Percentiles rank a stretch among this genome's conserved stretches.
These are phyloP conservation scores for Elaphurus davidianus DNA, from an alignment of 2,113 vertebrate species.

Conservation along the genomic window DNA sequence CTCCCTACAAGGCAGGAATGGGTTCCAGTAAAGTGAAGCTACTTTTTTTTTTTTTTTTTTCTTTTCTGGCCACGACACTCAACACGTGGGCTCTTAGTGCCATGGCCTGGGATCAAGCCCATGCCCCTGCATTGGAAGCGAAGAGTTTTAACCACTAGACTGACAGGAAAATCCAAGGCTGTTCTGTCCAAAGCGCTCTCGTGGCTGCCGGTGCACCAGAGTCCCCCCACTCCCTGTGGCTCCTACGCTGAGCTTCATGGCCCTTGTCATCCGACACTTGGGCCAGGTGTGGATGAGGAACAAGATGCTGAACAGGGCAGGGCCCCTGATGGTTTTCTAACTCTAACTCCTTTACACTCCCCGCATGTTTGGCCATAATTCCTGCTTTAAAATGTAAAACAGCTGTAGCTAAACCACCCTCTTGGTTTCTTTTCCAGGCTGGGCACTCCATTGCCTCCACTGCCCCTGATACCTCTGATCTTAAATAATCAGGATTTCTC, in stretches of 20 bases:
- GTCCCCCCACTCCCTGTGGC: accelerated
- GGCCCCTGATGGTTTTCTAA: not conserved
- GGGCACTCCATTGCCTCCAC: not conserved
- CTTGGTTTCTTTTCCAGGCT: not conserved
- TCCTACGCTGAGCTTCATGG: not conserved
- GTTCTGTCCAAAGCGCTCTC: not conserved
- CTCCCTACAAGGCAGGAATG: not conserved
- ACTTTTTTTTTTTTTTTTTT: not conserved
- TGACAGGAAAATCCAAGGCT: not conserved
- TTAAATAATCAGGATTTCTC: not conserved
- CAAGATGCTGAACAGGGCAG: not conserved
- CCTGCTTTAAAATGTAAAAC: not conserved
- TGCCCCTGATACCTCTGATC: not conserved
- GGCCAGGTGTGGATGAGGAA: not conserved
- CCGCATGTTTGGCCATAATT: too few relatives aligned
- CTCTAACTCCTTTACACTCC: not conserved
- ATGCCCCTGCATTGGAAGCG: not conserved
- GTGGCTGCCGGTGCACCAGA: accelerated
- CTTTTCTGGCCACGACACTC: not conserved
- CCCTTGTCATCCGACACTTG: not conserved
- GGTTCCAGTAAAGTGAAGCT: not conserved
- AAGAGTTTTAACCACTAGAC: not conserved
- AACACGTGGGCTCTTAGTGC: not conserved
- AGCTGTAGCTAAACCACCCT: not conserved
- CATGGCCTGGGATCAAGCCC: not conserved